A percentile compares a stretch with the other conserved stretches of the same genome.
phyloP scores from a whole-genome alignment of 2,113 vertebrate species.

The Malurus cyaneus region DNA sequence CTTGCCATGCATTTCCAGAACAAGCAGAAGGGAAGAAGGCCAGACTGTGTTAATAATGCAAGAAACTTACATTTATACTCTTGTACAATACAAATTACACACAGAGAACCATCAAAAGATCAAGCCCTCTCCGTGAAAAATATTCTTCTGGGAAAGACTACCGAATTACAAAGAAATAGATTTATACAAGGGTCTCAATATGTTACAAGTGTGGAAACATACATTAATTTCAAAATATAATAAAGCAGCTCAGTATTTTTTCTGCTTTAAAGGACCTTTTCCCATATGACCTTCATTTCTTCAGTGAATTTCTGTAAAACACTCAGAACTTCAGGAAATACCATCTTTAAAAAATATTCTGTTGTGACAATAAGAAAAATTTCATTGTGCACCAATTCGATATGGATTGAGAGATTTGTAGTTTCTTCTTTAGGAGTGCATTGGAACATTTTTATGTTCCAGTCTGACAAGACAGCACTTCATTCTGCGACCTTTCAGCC shows the following conservation, averaged over 20 bases:
- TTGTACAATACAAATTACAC: neutral
- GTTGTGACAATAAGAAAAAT: neutral
- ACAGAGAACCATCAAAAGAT: neutral
- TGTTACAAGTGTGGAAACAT: neutral
- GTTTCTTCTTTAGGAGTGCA: neutral
- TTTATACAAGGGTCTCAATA: neutral
- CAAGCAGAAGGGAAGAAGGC: neutral
- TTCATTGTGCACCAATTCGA: fast-evolving
- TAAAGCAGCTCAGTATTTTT: neutral
- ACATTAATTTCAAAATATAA: neutral
- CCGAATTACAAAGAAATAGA: neutral
- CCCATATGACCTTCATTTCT: neutral
- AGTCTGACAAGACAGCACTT: neutral
- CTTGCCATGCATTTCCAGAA: neutral
- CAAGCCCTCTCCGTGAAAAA: neutral
- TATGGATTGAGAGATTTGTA: neutral
- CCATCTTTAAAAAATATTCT: neutral
- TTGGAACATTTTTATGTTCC: neutral
- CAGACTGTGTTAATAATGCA: neutral
- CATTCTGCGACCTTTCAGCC: neutral
- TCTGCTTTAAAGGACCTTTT: neutral
- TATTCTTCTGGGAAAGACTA: neutral
- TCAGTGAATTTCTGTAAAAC: neutral
- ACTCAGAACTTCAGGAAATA: neutral
- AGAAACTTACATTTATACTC: neutral